Percentiles rank a stretch among this genome's conserved stretches.
These are phyloP conservation scores for Tillus elongatus DNA, from an alignment of 2,888 invertebrate species.

Conservation along the genomic window DNA sequence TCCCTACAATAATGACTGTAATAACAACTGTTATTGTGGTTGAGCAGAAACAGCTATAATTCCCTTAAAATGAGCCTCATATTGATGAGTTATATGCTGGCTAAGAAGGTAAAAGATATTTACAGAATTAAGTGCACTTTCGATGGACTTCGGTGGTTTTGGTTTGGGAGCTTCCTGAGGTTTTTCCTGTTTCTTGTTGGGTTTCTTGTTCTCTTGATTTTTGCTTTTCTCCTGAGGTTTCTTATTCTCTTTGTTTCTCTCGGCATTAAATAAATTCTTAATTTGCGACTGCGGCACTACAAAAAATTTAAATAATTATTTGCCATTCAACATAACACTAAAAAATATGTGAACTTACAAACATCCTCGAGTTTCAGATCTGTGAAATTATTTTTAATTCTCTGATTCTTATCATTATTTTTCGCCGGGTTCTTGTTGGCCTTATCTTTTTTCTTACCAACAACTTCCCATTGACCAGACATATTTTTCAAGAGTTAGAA, in stretches of 20 bases:
- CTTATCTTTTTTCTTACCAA: constrained; percentile 56
- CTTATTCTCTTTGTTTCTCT: constrained; percentile 53
- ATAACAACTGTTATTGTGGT: too few relatives aligned
- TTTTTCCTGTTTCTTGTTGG: constrained; percentile 44
- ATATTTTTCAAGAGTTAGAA: constrained; percentile 26
- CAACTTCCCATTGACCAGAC: constrained; percentile 63
- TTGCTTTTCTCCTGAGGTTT: constrained; percentile 45
- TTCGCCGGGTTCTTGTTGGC: constrained; percentile 44
- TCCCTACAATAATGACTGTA: too few relatives aligned
- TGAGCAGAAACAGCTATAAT: too few relatives aligned
- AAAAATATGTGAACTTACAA: constrained; percentile 48
- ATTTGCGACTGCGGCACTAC: constrained; percentile 61
- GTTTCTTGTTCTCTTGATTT: constrained; percentile 32
- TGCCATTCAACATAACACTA: background rate
- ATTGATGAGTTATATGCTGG: too few relatives aligned
- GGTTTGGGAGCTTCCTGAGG: constrained; percentile 49
- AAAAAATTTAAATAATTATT: constrained; percentile 21
- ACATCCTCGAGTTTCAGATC: constrained; percentile 67
- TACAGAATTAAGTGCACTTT: constrained; percentile 54
- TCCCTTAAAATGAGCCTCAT: too few relatives aligned
- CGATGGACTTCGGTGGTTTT: constrained; percentile 57
- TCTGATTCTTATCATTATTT: constrained; percentile 36
- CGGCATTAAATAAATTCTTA: constrained; percentile 55
- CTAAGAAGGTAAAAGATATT: too few relatives aligned
- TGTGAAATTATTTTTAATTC: constrained; percentile 40